Evolutionary conservation across 2,113 vertebrate species (phyloP).

Genomic region (Petrocephalus microphthalmus): DNA sequence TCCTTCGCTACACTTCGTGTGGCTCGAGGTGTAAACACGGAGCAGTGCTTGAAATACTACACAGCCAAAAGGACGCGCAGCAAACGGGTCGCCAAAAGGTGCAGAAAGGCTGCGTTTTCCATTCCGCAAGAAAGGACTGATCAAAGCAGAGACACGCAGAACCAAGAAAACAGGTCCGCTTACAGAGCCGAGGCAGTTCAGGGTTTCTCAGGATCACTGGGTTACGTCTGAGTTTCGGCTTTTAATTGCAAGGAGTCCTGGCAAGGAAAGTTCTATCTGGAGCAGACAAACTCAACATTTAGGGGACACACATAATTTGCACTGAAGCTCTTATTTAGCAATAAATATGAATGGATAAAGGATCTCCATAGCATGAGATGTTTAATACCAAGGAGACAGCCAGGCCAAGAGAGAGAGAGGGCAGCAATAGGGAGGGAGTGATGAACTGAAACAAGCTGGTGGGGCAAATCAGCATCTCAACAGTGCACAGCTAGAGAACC

Average conservation of each 20-base stretch:
- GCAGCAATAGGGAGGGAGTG: constrained; percentile 81
- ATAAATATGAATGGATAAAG: constrained; percentile 52
- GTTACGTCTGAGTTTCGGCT: neutral
- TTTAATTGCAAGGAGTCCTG: neutral
- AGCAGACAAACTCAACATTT: constrained; percentile 36
- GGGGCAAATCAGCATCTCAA: constrained; percentile 93
- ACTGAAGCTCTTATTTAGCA: neutral
- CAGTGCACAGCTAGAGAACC: constrained; percentile 89
- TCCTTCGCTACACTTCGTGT: neutral
- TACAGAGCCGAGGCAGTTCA: neutral
- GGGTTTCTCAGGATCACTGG: neutral
- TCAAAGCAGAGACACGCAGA: neutral
- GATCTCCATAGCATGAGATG: constrained; percentile 62
- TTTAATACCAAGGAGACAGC: constrained; percentile 87
- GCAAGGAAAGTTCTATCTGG: neutral
- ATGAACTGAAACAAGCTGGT: constrained; percentile 89
- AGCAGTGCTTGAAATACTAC: neutral
- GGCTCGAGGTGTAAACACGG: neutral
- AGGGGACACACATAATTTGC: constrained; percentile 29
- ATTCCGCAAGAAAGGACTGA: neutral
- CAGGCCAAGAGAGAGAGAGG: constrained; percentile 72
- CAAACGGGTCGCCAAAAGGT: neutral
- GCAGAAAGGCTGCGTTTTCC: neutral
- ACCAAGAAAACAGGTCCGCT: neutral
- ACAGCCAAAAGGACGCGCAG: neutral